Conservation (phyloP, 2,113 vertebrate species). For the Herpailurus yagouaroundi region DNA sequence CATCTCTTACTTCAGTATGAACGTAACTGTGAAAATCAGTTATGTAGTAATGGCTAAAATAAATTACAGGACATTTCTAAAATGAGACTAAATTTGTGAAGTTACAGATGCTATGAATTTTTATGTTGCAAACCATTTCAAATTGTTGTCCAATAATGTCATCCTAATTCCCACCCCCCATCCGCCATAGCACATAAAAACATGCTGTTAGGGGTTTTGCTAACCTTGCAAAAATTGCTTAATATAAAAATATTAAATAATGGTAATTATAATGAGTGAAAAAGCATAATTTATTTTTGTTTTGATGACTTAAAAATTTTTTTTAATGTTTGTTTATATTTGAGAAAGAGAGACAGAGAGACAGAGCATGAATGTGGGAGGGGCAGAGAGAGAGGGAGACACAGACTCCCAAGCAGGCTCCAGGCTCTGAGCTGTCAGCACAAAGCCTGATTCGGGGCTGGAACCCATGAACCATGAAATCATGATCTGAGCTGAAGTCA, state of each 20-base stretch:
- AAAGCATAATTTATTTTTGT: neutral
- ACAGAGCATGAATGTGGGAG: too few species aligned
- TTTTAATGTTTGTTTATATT: too few species aligned
- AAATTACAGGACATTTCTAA: neutral
- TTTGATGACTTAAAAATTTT: neutral
- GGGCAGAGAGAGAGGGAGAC: too few species aligned
- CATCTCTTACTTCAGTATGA: neutral
- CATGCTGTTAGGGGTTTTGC: neutral
- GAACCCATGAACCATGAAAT: too few species aligned
- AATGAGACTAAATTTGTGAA: neutral
- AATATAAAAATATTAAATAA: neutral
- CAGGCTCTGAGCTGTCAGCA: too few species aligned
- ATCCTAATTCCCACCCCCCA: neutral
- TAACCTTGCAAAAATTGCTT: neutral
- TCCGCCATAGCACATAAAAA: neutral
- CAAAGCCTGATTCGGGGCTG: too few species aligned
- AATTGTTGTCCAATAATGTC: neutral
- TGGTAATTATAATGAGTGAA: neutral
- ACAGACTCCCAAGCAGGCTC: too few species aligned
- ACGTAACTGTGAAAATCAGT: neutral
- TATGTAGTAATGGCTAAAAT: neutral
- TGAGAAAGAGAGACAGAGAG: too few species aligned
- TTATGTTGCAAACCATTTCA: conserved; percentile 10
- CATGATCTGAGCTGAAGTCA: too few species aligned
- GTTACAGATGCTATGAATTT: neutral